A percentile compares a stretch with the other conserved stretches of the same genome.
These are phyloP conservation scores for Odocoileus virginianus DNA, from an alignment of 2,113 vertebrate species.

Conservation along the genomic window DNA sequence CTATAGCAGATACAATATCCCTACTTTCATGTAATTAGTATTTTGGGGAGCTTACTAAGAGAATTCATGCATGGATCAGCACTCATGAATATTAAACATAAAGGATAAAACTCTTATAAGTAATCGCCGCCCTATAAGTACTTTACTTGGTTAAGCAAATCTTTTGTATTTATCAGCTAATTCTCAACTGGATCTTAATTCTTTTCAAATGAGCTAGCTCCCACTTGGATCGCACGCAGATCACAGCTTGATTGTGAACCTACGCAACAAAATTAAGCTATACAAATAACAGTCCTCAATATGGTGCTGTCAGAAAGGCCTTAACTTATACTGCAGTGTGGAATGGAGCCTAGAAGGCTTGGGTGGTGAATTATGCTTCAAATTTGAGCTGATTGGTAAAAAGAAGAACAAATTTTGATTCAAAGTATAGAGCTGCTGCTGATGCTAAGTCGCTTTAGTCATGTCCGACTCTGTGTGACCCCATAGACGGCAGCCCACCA, in stretches of 20 bases:
- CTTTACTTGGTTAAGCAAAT: conserved; percentile 50
- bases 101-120: conserved; percentile 53
- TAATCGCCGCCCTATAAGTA: background rate
- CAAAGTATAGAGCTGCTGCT: background rate
- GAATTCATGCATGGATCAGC: conserved; percentile 24
- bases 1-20: conserved; percentile 44
- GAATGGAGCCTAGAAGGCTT: background rate
- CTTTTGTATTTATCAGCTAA: conserved; percentile 41
- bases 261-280: background rate
- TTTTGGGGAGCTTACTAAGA: conserved; percentile 24
- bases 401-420: background rate
- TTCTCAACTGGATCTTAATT: conserved; percentile 47
- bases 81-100: conserved; percentile 56
- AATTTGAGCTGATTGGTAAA: background rate
- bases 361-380: background rate
- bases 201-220: conserved; percentile 54
- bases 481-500: too few relatives aligned
- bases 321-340: background rate
- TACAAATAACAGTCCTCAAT: background rate
- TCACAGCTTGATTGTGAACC: conserved; percentile 40
- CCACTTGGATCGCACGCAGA: background rate
- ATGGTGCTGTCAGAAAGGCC: background rate
- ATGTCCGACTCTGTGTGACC: too few relatives aligned
- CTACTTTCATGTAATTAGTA: conserved; percentile 51
- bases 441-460: too few relatives aligned